Evolutionary conservation across 2,888 invertebrate species (phyloP).

Genomic region (Heliconius ismenius): DNA sequence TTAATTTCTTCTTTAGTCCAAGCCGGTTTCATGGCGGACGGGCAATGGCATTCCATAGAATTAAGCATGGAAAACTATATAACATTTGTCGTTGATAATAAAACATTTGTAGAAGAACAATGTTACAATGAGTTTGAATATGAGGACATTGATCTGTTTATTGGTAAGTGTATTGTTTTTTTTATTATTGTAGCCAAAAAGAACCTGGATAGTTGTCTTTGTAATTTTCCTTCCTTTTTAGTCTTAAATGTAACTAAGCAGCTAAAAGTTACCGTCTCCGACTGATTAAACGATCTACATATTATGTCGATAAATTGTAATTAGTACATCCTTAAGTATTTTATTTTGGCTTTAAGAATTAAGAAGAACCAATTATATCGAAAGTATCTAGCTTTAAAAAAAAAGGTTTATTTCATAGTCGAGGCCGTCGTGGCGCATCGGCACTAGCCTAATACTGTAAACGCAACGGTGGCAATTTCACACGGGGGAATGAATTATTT

Average conservation of each 20-base stretch:
- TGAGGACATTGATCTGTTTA: conserved; percentile 62
- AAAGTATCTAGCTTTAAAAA: too few species aligned
- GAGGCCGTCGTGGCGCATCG: neutral
- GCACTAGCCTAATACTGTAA: neutral
- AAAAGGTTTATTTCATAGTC: neutral
- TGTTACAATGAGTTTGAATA: conserved; percentile 55
- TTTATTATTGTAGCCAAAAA: too few species aligned
- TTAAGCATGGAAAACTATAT: conserved; percentile 72
- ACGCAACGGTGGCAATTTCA: neutral
- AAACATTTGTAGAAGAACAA: conserved; percentile 64
- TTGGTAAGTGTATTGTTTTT: conserved; percentile 56
- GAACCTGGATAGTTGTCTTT: too few species aligned
- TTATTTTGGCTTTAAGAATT: too few species aligned
- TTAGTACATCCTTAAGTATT: too few species aligned
- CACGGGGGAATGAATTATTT: neutral
- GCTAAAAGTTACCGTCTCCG: too few species aligned
- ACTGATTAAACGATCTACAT: too few species aligned
- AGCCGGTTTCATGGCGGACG: conserved; percentile 84
- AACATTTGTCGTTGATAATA: conserved; percentile 69
- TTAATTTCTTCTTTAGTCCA: conserved; percentile 63
- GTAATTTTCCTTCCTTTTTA: too few species aligned
- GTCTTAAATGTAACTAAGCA: too few species aligned
- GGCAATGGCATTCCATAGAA: conserved; percentile 85
- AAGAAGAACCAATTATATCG: too few species aligned
- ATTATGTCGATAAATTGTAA: too few species aligned